phyloP scores from a whole-genome alignment of 2,888 invertebrate species.

The Agrotis puta region DNA sequence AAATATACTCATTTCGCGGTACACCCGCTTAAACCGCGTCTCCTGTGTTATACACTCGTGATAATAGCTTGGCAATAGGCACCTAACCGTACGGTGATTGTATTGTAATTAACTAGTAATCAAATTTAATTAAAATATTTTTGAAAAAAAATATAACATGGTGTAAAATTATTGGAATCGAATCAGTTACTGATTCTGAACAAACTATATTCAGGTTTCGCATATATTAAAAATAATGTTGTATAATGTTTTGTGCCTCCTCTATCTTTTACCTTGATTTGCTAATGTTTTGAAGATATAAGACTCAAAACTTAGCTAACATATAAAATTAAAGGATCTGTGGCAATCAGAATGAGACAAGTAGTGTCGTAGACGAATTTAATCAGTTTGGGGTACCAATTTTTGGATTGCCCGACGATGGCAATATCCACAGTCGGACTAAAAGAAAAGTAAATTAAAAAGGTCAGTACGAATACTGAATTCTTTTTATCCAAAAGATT shows the following conservation, averaged over 20 bases:
- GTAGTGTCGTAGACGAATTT: not conserved
- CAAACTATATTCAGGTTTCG: too few relatives aligned
- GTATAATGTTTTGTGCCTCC: slow-evolving; percentile 21
- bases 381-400: not conserved
- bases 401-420: not conserved
- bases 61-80: too few relatives aligned
- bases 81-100: too few relatives aligned
- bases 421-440: slow-evolving; percentile 61
- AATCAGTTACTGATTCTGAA: too few relatives aligned
- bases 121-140: too few relatives aligned
- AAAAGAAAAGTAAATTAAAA: slow-evolving; percentile 20
- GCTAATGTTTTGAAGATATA: slow-evolving; percentile 24
- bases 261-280: slow-evolving; percentile 7
- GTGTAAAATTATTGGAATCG: too few relatives aligned
- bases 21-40: too few relatives aligned
- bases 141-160: too few relatives aligned
- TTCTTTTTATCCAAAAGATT: slow-evolving; percentile 28
- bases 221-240: too few relatives aligned
- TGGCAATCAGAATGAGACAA: not conserved
- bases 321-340: not conserved
- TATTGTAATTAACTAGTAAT: too few relatives aligned
- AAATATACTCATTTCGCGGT: too few relatives aligned
- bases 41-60: too few relatives aligned
- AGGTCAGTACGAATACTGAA: slow-evolving; percentile 39
- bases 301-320: slow-evolving; percentile 16